Conservation (phyloP, 2,888 invertebrate genomes). For the Glyphotaelius pellucidus region DNA sequence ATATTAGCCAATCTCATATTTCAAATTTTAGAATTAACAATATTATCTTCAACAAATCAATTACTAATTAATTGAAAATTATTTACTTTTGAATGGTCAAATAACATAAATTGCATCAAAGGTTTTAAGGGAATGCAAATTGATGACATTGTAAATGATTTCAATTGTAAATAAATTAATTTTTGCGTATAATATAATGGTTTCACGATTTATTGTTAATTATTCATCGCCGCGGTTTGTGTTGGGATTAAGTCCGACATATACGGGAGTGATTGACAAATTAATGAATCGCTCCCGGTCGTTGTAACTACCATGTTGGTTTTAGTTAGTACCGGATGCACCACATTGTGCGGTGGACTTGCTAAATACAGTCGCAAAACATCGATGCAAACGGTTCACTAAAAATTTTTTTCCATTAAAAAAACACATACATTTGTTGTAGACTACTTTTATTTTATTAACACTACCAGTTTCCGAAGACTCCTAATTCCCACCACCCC, state of each 20-base stretch:
- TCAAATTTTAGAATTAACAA: too few species aligned
- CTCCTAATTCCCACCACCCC: too few species aligned
- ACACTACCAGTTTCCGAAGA: too few species aligned
- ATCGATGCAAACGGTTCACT: background rate
- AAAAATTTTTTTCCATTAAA: background rate
- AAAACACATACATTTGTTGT: too few species aligned
- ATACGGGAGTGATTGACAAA: background rate
- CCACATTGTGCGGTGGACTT: background rate
- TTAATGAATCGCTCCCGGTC: background rate
- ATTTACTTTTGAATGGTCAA: background rate
- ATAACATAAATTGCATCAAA: background rate
- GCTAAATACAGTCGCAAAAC: background rate
- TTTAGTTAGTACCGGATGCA: background rate
- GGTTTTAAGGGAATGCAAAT: background rate
- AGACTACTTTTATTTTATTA: too few species aligned
- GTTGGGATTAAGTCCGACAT: background rate
- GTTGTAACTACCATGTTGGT: background rate
- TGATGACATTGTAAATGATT: background rate
- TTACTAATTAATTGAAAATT: too few species aligned
- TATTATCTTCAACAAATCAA: too few species aligned
- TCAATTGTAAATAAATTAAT: background rate
- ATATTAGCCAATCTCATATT: too few species aligned
- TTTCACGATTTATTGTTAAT: background rate
- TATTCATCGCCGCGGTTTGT: background rate
- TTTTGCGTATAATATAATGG: background rate